Percentiles rank a stretch among this genome's conserved stretches.
These are phyloP conservation scores for Xiphydria camelus DNA, from an alignment of 2,888 invertebrate genomes.

Conservation along the genomic window DNA sequence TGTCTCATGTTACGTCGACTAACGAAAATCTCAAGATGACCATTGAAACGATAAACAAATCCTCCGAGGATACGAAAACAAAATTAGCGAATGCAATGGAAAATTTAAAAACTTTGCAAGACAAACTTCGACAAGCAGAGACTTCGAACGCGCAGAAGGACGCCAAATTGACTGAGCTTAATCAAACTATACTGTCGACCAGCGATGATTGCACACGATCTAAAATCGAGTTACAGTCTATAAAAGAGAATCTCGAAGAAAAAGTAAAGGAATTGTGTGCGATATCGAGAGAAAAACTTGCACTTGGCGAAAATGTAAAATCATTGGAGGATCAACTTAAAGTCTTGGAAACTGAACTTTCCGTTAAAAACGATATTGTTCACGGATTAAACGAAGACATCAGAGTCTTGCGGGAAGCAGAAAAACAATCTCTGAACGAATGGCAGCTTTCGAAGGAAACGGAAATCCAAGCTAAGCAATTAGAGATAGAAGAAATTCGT, in stretches of 20 bases:
- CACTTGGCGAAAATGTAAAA: constrained; percentile 59
- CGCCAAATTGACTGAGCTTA: constrained; percentile 32
- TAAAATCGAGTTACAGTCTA: constrained; percentile 60
- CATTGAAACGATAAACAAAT: constrained; percentile 20
- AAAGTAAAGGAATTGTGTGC: constrained; percentile 61
- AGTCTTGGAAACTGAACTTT: constrained; percentile 26
- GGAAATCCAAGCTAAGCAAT: constrained; percentile 25
- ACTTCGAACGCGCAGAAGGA: constrained; percentile 18
- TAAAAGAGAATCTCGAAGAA: constrained; percentile 60
- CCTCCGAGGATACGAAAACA: constrained; percentile 21
- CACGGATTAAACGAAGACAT: constrained; percentile 18
- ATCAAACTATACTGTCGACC: constrained; percentile 58
- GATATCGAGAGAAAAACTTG: constrained; percentile 60
- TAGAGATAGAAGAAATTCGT: constrained; percentile 16
- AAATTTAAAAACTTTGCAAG: constrained; percentile 16
- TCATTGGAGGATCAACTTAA: constrained; percentile 34
- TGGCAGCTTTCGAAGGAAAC: constrained; percentile 26
- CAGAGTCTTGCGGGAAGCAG: constrained; percentile 17
- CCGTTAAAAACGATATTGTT: constrained; percentile 28
- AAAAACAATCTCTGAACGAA: constrained; percentile 30
- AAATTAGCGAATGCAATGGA: constrained; percentile 21
- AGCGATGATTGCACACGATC: constrained; percentile 60
- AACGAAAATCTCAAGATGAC: constrained; percentile 24
- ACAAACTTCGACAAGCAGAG: constrained; percentile 10
- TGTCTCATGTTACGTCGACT: constrained; percentile 4